A percentile compares a stretch with the other conserved stretches of the same genome.
These are phyloP conservation scores for Xestobium rufovillosum DNA, from an alignment of 2,888 invertebrate species.

Conservation along the genomic window DNA sequence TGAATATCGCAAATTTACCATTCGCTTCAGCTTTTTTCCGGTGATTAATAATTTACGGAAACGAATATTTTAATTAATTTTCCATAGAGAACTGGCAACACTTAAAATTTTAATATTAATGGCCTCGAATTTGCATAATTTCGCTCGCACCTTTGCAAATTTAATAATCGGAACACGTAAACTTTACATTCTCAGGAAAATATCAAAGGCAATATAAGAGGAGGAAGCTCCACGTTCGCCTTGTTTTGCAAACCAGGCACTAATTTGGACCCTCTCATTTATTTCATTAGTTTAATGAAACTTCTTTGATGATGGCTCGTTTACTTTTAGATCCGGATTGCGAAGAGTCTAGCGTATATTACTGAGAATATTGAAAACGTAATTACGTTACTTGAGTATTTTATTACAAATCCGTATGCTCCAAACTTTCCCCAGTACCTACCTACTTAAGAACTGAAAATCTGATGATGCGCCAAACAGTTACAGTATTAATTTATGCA, in stretches of 20 bases:
- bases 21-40: slow-evolving; percentile 3
- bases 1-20: slow-evolving; percentile 30
- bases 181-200: slow-evolving; percentile 30
- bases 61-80: slow-evolving; percentile 20
- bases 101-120: slow-evolving; percentile 27
- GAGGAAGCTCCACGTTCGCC: slow-evolving; percentile 22
- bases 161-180: slow-evolving; percentile 35
- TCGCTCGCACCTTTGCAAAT: slow-evolving; percentile 29
- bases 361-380: background rate
- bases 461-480: no score
- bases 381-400: no score
- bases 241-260: slow-evolving; percentile 36
- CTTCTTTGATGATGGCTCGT: slow-evolving; percentile 34
- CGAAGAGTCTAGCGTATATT: slow-evolving; percentile 24
- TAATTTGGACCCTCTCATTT: slow-evolving; percentile 37
- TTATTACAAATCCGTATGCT: no score
- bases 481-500: no score
- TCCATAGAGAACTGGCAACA: slow-evolving; percentile 16
- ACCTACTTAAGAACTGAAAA: no score
- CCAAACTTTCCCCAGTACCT: no score
- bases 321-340: slow-evolving; percentile 27
- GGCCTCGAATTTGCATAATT: slow-evolving; percentile 29
- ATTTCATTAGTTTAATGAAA: slow-evolving; percentile 38
- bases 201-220: slow-evolving; percentile 32
- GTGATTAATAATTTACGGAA: no score